Evolutionary conservation across 2,888 invertebrate genomes (phyloP), one percentile per base, ranked within the genome.

Genomic region (Chirona hameri): DNA sequence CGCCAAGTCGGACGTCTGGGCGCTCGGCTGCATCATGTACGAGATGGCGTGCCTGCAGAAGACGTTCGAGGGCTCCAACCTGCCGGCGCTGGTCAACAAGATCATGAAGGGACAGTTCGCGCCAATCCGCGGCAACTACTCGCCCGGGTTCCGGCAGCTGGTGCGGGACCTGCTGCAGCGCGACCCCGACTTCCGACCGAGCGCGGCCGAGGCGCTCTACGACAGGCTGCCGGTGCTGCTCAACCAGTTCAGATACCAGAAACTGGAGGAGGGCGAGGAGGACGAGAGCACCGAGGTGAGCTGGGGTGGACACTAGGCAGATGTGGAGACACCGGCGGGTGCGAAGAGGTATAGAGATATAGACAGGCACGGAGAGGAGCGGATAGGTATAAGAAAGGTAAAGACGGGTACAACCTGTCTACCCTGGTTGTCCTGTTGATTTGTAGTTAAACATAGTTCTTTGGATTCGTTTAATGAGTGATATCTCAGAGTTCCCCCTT

Each of bases 1-100:
- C 87, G 91, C 92, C 86, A 93, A 94, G 87, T 93, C 93, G 60
- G 94, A 94, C 87, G 92, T 94, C 85, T 94, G 94, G 94, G 93
- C 94, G 0, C 87, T 93, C 83, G 93, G 93, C 24, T 94, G 94
- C 87, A 92, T 94, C 85, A 88, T 94, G 76, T 93, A 93, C 86
- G 94, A 94, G 88, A 91, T 94, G 90, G 91, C 92, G 39, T 92
- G 92, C 86, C 88, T 93, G 39, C 91, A 91, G 86, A 93, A 92
- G 87, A 92, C 93, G 1, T 93, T 93, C 88, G 92, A 93, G 76
- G 93, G 93, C 0, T 90, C 92, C 60, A 94, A 92, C 88, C 88
- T 94, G 29, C 93, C 93, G 5, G 92, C 92, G 52, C 88, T 93
- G 46, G 93, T 94, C 57, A 92, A 92, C 84, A 93, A 93, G 88